Evolutionary conservation across 2,888 invertebrate genomes (phyloP).

Genomic region (Caenorhabditis drosophilae): DNA sequence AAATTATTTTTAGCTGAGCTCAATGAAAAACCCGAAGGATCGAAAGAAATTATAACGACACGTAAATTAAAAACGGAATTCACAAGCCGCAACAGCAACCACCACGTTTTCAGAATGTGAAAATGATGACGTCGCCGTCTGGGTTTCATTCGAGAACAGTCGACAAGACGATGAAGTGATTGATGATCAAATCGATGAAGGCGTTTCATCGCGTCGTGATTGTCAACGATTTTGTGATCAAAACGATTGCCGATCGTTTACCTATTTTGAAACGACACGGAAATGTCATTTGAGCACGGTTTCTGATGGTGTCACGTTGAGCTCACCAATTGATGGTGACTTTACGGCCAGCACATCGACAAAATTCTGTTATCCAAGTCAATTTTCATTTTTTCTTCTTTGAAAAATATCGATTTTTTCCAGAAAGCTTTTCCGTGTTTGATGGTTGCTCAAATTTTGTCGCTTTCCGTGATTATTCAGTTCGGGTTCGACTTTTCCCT

Average conservation of each 20-base stretch:
- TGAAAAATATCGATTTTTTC: conserved; percentile 1
- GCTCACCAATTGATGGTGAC: conserved; percentile 34
- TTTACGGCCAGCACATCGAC: conserved; percentile 49
- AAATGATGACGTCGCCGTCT: conserved; percentile 40
- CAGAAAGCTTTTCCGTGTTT: conserved; percentile 59
- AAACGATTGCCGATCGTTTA: conserved; percentile 45
- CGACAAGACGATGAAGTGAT: conserved; percentile 32
- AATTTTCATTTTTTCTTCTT: neutral
- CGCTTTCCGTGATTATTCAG: conserved; percentile 66
- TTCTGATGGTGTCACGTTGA: conserved; percentile 45
- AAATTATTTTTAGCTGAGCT: conserved; percentile 43
- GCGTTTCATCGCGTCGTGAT: conserved; percentile 32
- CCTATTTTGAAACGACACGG: conserved; percentile 49
- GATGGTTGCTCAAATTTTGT: conserved; percentile 61
- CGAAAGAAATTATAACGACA: too few relatives aligned
- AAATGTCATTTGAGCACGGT: conserved; percentile 40
- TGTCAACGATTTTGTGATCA: conserved; percentile 45
- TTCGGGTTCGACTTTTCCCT: too few relatives aligned
- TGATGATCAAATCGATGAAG: conserved; percentile 19
- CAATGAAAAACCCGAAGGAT: conserved; percentile 35
- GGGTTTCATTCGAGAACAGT: conserved; percentile 55
- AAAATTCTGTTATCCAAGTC: conserved; percentile 53
- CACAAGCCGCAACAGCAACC: too few relatives aligned
- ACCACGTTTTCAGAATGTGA: conserved; percentile 51
- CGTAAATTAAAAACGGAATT: too few relatives aligned